Percentiles rank a stretch among this genome's conserved stretches.
Conservation (phyloP, 2,888 invertebrate species). For the Smittia sp. region DNA sequence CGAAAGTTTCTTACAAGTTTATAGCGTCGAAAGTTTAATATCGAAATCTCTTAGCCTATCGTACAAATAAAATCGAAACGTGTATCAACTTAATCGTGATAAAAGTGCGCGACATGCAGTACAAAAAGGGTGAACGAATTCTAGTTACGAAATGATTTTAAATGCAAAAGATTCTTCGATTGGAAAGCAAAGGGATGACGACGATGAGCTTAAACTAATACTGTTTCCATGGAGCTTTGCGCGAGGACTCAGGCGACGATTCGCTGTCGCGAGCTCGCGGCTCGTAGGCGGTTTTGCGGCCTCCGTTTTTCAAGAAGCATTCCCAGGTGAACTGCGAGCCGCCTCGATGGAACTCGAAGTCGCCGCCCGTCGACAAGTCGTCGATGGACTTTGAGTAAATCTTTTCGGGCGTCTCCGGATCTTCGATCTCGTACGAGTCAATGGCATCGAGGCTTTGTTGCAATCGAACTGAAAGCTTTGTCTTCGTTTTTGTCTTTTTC, state of each 20-base stretch:
- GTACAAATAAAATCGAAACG: too few species aligned
- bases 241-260: conserved; percentile 26
- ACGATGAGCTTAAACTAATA: conserved; percentile 5
- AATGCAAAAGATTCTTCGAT: too few species aligned
- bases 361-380: conserved; percentile 19
- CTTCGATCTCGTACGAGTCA: conserved; percentile 26
- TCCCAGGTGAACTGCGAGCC: conserved; percentile 53
- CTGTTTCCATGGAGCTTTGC: conserved; percentile 27
- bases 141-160: too few species aligned
- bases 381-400: conserved; percentile 38
- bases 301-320: conserved; percentile 49
- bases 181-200: background rate
- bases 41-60: too few species aligned
- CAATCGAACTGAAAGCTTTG: conserved; percentile 17
- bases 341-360: conserved; percentile 14
- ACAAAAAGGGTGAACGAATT: too few species aligned
- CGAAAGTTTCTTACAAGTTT: too few species aligned
- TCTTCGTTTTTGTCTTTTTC: conserved; percentile 29
- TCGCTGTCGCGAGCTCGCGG: background rate
- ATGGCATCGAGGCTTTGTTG: conserved; percentile 36
- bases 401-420: background rate
- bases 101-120: too few species aligned
- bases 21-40: too few species aligned
- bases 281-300: background rate
- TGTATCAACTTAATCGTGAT: too few species aligned